Evolutionary conservation across 2,888 invertebrate species (phyloP), one percentile per base, ranked within the genome.

Genomic region (Agrochola macilenta): DNA sequence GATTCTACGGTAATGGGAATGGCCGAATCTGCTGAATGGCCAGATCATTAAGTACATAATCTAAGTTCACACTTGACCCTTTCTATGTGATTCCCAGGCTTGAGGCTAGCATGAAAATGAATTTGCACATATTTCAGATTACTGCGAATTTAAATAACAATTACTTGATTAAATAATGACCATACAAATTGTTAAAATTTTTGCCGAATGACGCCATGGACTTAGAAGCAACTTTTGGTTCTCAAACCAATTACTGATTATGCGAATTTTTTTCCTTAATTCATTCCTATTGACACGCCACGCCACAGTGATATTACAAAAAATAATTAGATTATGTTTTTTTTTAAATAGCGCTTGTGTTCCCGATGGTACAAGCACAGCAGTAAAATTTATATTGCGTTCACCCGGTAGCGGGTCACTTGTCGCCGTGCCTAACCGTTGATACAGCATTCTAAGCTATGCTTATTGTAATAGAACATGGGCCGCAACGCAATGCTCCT

Each of bases 331-430:
- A 23, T 20, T 46, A 14, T 12, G 35, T 69, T 61, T 68, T 57
- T 69, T 49, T 69, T 46, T 20, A 12, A 49, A 52, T 69, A 88
- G 69, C 82, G 85, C 81, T 91, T 92, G 54, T 89, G 90, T 87
- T 52, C 78, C 70, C 83, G 89, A 85, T 84, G 74, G 91, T 93
- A 91, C 92, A 82, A 57, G 87, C 88, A 88, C 90, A 89, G 93
- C 84, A 92, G 91, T 94, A 92, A 93, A 94, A 93, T 91, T 91
- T 91, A 92, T 93, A 93, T 91, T 91, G 92, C 90, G 90, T 89
- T 90, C 90, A 91, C 90, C 91, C 91, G 92, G 93, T 92, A 93
- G 94, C 93, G 84, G 92, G 91, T 92, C 91, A 92, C 83, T 87
- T 82, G 82, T 86, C 86, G 86, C 79, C 78, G 76, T 81, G 83